Conservation (phyloP, 2,888 invertebrate genomes). For the Scaptomyza polygonia region DNA sequence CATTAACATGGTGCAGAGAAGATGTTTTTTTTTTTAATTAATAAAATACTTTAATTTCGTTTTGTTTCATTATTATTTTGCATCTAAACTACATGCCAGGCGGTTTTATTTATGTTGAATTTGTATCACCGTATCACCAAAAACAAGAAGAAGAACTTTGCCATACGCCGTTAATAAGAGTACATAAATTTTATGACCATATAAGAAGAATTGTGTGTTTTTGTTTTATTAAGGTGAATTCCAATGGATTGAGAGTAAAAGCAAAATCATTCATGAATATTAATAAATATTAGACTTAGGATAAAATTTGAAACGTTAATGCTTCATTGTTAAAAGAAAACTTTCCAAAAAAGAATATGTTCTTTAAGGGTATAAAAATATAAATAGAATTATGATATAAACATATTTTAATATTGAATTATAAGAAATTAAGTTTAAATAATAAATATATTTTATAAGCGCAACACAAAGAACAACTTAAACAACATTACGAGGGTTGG, state of each 20-base stretch:
- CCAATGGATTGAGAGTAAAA: background rate
- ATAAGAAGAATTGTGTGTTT: slow-evolving; percentile 14
- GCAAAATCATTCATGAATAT: background rate
- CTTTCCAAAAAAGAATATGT: no score
- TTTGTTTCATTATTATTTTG: slow-evolving; percentile 53
- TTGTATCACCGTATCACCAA: slow-evolving; percentile 24
- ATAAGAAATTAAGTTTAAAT: no score
- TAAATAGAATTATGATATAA: no score
- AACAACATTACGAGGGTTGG: background rate
- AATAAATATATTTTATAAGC: no score
- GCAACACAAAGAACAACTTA: slow-evolving; percentile 1
- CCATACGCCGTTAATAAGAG: slow-evolving; percentile 25
- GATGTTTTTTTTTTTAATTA: slow-evolving; percentile 31
- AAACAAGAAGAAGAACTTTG: slow-evolving; percentile 4
- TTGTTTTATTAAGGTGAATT: slow-evolving; percentile 24
- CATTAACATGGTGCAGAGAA: slow-evolving; percentile 73
- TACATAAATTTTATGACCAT: slow-evolving; percentile 14
- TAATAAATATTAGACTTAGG: background rate
- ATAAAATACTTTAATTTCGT: slow-evolving; percentile 44
- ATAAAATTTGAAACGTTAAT: no score
- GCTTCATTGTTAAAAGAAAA: no score
- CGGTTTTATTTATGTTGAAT: slow-evolving; percentile 71
- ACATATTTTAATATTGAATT: no score
- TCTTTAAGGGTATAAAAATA: no score
- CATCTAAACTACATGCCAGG: slow-evolving; percentile 73